Percentiles rank a stretch among this genome's conserved stretches.
Conservation (phyloP, 2,113 vertebrate genomes). For the Anser brachyrhynchus region DNA sequence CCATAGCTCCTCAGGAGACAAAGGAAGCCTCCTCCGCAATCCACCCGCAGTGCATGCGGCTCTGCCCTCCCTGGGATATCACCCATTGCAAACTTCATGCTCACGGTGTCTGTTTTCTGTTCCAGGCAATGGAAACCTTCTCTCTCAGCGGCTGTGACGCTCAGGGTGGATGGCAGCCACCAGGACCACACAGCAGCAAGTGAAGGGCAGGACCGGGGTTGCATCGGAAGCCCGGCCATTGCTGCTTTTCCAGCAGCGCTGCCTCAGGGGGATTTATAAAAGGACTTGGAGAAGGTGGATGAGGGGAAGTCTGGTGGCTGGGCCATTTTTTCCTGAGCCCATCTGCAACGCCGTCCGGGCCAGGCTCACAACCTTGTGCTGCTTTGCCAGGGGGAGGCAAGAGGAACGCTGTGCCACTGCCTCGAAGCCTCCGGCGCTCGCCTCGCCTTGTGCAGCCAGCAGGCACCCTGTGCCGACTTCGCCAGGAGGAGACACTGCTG, state of each 20-base stretch:
- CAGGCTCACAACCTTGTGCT: neutral
- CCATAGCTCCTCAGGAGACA: neutral
- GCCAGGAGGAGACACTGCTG: fast-evolving
- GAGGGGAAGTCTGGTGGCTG: neutral
- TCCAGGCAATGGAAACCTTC: neutral
- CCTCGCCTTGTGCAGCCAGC: fast-evolving
- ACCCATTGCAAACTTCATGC: neutral
- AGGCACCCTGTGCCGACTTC: neutral
- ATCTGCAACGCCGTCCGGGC: neutral
- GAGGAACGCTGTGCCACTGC: neutral
- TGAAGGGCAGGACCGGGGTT: neutral
- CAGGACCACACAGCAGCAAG: neutral
- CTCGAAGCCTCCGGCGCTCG: neutral
- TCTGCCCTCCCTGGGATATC: neutral
- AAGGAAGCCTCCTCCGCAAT: neutral
- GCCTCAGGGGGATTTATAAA: neutral
- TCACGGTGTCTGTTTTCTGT: neutral
- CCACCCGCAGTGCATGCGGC: neutral
- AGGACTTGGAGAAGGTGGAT: neutral
- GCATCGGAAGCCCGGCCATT: neutral
- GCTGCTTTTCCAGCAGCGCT: neutral
- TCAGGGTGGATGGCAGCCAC: neutral
- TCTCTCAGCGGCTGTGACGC: neutral
- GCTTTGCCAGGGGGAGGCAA: neutral
- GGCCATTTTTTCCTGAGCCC: neutral